Evolutionary conservation across 2,797 vertebrate genomes (phyloP), one percentile per base, ranked within the genome.

Genomic region (Perdix hodgsoniae): DNA sequence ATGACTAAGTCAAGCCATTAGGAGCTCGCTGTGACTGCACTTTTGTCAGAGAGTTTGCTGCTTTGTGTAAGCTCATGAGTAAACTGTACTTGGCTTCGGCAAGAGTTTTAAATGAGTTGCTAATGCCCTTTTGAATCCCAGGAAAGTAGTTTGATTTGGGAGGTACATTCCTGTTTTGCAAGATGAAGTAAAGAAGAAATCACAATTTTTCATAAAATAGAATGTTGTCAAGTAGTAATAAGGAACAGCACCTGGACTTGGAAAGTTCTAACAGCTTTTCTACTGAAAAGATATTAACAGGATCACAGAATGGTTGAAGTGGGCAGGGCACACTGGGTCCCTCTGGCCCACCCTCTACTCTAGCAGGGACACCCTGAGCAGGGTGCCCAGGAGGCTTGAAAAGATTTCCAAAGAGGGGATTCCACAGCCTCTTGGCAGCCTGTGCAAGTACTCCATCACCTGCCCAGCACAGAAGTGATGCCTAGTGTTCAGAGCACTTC

Each of bases 1-100:
- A 49, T 88, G 94, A 93, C 71, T 88, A 90, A 91, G 71, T n/a
- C 56, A 70, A 65, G 29, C 60, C 77, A 47, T 79, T 86, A 76
- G 66, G 47, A 70, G 71, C 60, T 63, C n/a, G 8, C 81, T 44
- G 47, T 86, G 77, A 69, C 90, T 75, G 23, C 60, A 47, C 29
- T 61, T 10, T 52, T 82, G 90, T 83, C 80, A 66, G 75, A 61
- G 5, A 3, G 1, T 42, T 35, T 47, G 71, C 78, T 90, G 86
- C 71, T 86, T 76, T 86, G 39, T 91, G 74, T 91, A 90, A 88
- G 80, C 40, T 72, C 60, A 59, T 91, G 74, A 90, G 50, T 71
- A 86, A 93, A 82, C 39, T 27, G 39, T 1, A 1, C 74, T 70
- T 33, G 23, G 64, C 56, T 66, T 60, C 74, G 44, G 35, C 14